Conservation (phyloP, 2,888 invertebrate species). For the Lamproptera curius region DNA sequence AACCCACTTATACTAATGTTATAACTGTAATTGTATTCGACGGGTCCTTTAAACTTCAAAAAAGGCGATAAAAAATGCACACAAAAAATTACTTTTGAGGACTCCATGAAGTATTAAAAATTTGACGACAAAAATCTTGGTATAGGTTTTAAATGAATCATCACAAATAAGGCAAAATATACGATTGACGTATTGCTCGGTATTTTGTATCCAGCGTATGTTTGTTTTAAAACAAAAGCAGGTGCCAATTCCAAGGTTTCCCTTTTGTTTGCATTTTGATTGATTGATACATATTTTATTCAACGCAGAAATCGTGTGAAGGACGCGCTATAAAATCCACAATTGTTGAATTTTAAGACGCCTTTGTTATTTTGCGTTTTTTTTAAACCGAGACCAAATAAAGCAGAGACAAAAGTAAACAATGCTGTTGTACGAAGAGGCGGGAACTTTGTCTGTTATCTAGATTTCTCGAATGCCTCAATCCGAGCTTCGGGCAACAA, state of each 20-base stretch:
- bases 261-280: constrained; percentile 50
- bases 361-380: constrained; percentile 15
- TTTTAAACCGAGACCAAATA: constrained; percentile 25
- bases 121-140: not conserved
- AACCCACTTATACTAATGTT: no score
- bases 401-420: no score
- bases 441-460: constrained; percentile 45
- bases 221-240: constrained; percentile 48
- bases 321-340: constrained; percentile 29
- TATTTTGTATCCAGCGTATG: constrained; percentile 54
- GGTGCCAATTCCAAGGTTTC: constrained; percentile 53
- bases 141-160: not conserved
- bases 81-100: no score
- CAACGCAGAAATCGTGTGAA: constrained; percentile 33
- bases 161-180: not conserved
- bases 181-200: constrained; percentile 48
- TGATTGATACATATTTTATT: constrained; percentile 53
- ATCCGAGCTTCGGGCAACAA: constrained; percentile 54
- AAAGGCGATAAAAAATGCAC: no score
- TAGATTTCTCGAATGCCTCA: constrained; percentile 61
- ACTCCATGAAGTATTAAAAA: no score
- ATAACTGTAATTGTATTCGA: no score
- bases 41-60: no score
- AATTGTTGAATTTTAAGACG: constrained; percentile 21
- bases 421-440: constrained; percentile 41